phyloP scores from a whole-genome alignment of 2,888 invertebrate species.

The Exephanes ischioxanthus region DNA sequence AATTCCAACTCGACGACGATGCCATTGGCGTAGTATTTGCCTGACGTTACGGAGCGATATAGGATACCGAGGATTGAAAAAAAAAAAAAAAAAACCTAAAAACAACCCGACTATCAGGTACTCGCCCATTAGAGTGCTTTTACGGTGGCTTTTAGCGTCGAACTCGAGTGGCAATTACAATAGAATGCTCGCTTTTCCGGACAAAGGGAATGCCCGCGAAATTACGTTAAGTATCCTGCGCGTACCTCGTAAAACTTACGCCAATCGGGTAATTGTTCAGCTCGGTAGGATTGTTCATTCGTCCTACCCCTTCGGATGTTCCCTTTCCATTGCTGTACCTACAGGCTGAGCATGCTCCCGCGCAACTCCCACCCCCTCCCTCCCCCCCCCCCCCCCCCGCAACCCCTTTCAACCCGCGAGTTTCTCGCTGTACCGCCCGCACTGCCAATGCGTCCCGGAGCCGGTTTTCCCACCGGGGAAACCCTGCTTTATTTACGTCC shows the following conservation, averaged over 20 bases:
- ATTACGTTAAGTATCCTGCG: slow-evolving; percentile 62
- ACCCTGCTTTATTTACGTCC: slow-evolving; percentile 52
- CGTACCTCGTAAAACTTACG: slow-evolving; percentile 62
- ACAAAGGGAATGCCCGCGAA: slow-evolving; percentile 55
- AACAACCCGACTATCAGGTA: slow-evolving; percentile 29
- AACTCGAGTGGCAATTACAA: slow-evolving; percentile 71
- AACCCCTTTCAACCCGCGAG: slow-evolving; percentile 11
- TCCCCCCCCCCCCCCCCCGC: not conserved
- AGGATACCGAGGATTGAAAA: not conserved
- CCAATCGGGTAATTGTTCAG: slow-evolving; percentile 62
- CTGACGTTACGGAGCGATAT: slow-evolving; percentile 2
- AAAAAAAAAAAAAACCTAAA: not conserved
- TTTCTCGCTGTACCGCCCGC: slow-evolving; percentile 35
- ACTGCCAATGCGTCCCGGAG: slow-evolving; percentile 27
- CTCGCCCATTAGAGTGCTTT: slow-evolving; percentile 65
- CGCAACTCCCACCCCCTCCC: not conserved
- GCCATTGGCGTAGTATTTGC: not conserved
- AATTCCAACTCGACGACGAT: not conserved
- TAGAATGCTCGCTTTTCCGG: slow-evolving; percentile 54
- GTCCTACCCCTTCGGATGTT: slow-evolving; percentile 1
- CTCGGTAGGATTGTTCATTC: slow-evolving; percentile 51
- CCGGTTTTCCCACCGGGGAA: slow-evolving; percentile 41
- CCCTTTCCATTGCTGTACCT: not conserved
- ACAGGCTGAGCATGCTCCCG: too few relatives aligned
- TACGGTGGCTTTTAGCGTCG: slow-evolving; percentile 71